Evolutionary conservation across 2,797 vertebrate genomes (phyloP).

Genomic region (Sebastes itinus): DNA sequence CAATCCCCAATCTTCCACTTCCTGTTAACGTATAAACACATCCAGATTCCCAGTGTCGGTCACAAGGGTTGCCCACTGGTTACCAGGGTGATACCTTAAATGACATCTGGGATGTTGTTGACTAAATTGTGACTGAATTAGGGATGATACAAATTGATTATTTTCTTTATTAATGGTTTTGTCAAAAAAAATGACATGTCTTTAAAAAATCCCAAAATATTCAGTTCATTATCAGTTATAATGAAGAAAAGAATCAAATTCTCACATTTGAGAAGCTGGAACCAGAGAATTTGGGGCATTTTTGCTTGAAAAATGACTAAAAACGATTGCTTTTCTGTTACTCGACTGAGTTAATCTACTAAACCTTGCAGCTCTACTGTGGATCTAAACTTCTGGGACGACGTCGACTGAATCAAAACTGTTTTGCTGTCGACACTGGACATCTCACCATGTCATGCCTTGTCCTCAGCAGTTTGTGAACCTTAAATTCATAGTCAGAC

Average conservation of each 20-base stretch:
- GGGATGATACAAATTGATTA: neutral
- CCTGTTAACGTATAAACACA: constrained; percentile 69
- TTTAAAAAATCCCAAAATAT: neutral
- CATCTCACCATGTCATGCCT: constrained; percentile 16
- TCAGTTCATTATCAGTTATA: neutral
- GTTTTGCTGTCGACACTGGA: constrained; percentile 4
- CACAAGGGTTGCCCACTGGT: constrained; percentile 33
- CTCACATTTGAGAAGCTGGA: neutral
- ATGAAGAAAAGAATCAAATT: neutral
- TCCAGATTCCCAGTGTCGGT: constrained; percentile 58
- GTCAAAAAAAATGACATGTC: neutral
- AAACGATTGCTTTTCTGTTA: neutral
- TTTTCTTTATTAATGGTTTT: neutral
- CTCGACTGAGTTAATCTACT: neutral
- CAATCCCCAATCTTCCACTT: constrained; percentile 62
- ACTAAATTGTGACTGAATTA: constrained; percentile 14
- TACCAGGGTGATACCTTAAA: constrained; percentile 36
- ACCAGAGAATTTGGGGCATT: neutral
- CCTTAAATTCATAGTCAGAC: neutral
- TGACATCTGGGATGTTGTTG: neutral
- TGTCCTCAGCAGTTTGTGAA: constrained; percentile 22
- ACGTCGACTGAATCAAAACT: neutral
- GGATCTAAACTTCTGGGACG: neutral
- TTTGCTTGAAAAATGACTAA: neutral
- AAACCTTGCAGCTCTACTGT: neutral